Evolutionary conservation across 2,888 invertebrate species (phyloP).

Genomic region (Drosophila meridionalis): DNA sequence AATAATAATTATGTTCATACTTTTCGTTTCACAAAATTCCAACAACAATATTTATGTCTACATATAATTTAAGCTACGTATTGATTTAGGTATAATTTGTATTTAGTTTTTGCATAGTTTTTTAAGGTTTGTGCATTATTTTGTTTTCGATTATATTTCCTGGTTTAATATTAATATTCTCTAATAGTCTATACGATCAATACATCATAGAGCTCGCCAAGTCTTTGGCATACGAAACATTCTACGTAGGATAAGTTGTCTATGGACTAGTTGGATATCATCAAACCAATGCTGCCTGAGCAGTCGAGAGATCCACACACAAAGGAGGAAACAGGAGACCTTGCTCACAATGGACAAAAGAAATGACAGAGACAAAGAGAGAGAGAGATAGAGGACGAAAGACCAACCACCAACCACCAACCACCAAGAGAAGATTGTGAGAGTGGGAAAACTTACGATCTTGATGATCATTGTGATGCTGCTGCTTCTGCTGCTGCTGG

Average conservation of each 20-base stretch:
- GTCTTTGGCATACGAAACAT: slow-evolving; percentile 67
- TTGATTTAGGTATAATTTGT: slow-evolving; percentile 30
- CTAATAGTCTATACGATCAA: slow-evolving; percentile 73
- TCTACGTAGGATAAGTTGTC: slow-evolving; percentile 63
- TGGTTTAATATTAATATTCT: slow-evolving; percentile 47
- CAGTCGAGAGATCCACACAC: slow-evolving; percentile 39
- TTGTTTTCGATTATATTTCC: slow-evolving; percentile 13
- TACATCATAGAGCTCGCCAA: slow-evolving; percentile 69
- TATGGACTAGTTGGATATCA: slow-evolving; percentile 33
- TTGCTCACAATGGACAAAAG: slow-evolving; percentile 12
- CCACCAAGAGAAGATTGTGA: slow-evolving; percentile 21
- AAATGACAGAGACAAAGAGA: slow-evolving; percentile 4
- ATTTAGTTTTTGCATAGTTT: slow-evolving; percentile 33
- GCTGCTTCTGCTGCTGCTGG: slow-evolving; percentile 78
- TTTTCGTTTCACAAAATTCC: slow-evolving; percentile 30
- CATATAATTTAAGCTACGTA: slow-evolving; percentile 43
- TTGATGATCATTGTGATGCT: slow-evolving; percentile 79
- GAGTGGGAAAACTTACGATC: slow-evolving; percentile 82
- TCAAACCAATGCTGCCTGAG: slow-evolving; percentile 11
- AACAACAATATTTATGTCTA: slow-evolving; percentile 58
- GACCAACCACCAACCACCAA: slow-evolving; percentile 25
- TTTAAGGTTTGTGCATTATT: slow-evolving; percentile 41
- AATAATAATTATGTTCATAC: slow-evolving; percentile 12
- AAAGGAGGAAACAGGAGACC: not conserved
- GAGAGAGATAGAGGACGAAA: not conserved